phyloP scores from a whole-genome alignment of 2,888 invertebrate species.

The Atrina japonica region DNA sequence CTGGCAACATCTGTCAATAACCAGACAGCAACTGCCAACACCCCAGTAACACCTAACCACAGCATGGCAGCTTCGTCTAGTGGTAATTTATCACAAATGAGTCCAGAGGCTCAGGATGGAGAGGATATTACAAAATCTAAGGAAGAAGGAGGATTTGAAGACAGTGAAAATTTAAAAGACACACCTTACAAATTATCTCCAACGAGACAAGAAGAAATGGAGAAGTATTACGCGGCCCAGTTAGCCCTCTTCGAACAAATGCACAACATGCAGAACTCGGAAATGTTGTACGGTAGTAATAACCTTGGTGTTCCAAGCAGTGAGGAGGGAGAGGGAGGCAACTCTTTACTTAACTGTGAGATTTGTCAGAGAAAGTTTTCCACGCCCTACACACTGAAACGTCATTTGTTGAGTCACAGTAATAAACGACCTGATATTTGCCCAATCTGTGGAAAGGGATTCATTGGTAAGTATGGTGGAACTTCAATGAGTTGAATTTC shows the following conservation, averaged over 20 bases:
- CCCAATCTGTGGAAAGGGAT: constrained; percentile 27
- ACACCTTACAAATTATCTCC: background rate
- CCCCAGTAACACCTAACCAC: background rate
- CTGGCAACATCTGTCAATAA: background rate
- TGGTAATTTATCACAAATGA: too few relatives aligned
- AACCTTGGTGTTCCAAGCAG: too few relatives aligned
- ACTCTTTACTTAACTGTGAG: constrained; percentile 8
- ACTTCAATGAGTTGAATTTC: too few relatives aligned
- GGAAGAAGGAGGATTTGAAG: background rate
- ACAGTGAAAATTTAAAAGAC: background rate
- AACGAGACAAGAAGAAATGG: background rate
- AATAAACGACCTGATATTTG: constrained; percentile 20
- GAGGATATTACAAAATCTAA: too few relatives aligned
- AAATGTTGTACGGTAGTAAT: too few relatives aligned
- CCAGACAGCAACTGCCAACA: constrained; percentile 2
- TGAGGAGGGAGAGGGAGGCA: too few relatives aligned
- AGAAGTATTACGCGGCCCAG: background rate
- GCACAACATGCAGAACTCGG: background rate
- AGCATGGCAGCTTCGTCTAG: background rate
- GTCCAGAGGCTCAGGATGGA: too few relatives aligned
- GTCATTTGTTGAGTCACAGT: constrained; percentile 23
- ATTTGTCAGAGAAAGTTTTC: constrained; percentile 25
- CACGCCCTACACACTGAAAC: constrained; percentile 17
- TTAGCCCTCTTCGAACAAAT: too few relatives aligned
- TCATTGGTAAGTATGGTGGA: constrained; percentile 19